These are phyloP conservation scores for Himalopsyche phryganea DNA, from an alignment of 1,140 invertebrate species.

Conservation along the genomic window DNA sequence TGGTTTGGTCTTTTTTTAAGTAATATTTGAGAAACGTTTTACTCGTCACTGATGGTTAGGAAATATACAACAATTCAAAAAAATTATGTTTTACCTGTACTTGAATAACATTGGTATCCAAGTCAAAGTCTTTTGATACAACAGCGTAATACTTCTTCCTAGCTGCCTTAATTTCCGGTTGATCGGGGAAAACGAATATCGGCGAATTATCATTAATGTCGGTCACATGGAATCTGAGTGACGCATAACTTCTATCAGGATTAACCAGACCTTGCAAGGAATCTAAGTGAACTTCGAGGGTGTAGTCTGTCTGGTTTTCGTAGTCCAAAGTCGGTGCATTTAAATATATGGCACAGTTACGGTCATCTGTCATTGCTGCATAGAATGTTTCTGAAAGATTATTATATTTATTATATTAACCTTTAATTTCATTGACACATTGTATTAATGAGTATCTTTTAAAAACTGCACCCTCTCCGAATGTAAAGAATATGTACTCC, in stretches of 20 bases:
- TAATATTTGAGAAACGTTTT: no score
- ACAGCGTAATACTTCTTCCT: slow-evolving; percentile 55
- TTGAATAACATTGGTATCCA: slow-evolving; percentile 72
- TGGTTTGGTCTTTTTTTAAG: no score
- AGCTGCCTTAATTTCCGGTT: slow-evolving; percentile 42
- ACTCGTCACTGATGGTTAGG: no score
- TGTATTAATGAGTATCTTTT: no score
- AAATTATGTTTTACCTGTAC: slow-evolving; percentile 57
- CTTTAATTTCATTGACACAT: no score
- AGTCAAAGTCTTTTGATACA: slow-evolving; percentile 64
- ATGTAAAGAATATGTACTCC: no score
- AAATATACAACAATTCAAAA: no score
- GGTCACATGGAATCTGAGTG: slow-evolving; percentile 75
- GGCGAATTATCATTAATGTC: slow-evolving; percentile 88
- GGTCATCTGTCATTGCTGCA: slow-evolving; percentile 68
- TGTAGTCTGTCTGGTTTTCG: slow-evolving; percentile 68
- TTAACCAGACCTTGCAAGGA: slow-evolving; percentile 75
- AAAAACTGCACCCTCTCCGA: no score
- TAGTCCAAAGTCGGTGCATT: slow-evolving; percentile 68
- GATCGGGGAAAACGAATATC: slow-evolving; percentile 69
- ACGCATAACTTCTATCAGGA: slow-evolving; percentile 66
- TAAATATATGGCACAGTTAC: slow-evolving; percentile 74
- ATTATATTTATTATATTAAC: no score
- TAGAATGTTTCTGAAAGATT: slow-evolving; percentile 63
- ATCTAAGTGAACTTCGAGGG: slow-evolving; percentile 70